A percentile compares a stretch with the other conserved stretches of the same genome.
phyloP scores from a whole-genome alignment of 2,888 invertebrate genomes.

The Drosophila imparisetae region DNA sequence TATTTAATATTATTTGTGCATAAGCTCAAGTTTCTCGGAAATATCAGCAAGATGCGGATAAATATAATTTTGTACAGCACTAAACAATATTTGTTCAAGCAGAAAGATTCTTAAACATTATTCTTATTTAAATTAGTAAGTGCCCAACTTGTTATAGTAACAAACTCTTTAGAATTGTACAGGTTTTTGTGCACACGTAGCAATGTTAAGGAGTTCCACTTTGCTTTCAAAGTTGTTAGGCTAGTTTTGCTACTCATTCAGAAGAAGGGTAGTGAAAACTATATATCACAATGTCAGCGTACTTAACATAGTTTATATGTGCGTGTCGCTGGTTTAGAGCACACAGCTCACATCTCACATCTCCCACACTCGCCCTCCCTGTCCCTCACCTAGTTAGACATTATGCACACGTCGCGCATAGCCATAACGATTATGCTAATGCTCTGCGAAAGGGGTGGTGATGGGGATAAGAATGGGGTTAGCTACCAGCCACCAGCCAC shows the following conservation, averaged over 20 bases:
- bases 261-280: conserved; percentile 45
- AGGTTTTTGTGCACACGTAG: too few species aligned
- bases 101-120: background rate
- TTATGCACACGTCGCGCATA: conserved; percentile 79
- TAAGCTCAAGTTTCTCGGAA: background rate
- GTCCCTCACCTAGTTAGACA: conserved; percentile 36
- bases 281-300: conserved; percentile 75
- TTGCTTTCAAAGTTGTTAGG: conserved; percentile 6
- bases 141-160: background rate
- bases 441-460: conserved; percentile 41
- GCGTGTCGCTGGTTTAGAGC: conserved; percentile 50
- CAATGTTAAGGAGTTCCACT: conserved; percentile 4
- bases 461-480: conserved; percentile 4
- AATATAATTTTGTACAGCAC: background rate
- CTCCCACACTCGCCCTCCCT: background rate
- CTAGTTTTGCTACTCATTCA: conserved; percentile 11
- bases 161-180: background rate
- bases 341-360: conserved; percentile 6
- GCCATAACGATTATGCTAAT: conserved; percentile 81
- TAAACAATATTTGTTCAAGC: background rate
- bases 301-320: conserved; percentile 77
- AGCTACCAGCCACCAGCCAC: conserved; percentile 38
- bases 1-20: background rate
- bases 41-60: background rate
- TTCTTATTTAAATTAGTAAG: background rate